Percentiles rank a stretch among this genome's conserved stretches.
phyloP scores from a whole-genome alignment of 1,140 invertebrate genomes.

The Apolygus lucorum region DNA sequence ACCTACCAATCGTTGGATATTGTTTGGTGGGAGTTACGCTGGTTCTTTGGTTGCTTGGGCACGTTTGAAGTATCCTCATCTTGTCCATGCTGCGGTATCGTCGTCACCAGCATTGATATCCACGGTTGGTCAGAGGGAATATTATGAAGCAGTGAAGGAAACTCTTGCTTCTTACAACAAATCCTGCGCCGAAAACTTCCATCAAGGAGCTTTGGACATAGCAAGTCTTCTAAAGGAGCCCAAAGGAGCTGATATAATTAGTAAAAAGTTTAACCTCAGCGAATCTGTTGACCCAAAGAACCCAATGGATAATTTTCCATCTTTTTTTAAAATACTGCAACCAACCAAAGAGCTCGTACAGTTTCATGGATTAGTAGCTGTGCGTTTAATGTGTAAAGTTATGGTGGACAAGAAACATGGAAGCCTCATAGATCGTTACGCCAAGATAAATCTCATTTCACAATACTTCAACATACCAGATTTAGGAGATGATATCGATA shows the following conservation, averaged over 20 bases:
- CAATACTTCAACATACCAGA: background rate
- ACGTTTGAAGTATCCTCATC: slow-evolving; percentile 62
- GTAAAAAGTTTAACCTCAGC: background rate
- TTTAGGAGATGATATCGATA: background rate
- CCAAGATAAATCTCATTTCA: background rate
- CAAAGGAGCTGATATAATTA: background rate
- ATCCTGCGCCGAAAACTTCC: background rate
- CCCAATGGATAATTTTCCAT: background rate
- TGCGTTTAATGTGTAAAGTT: background rate
- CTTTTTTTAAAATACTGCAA: background rate
- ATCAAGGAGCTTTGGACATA: background rate
- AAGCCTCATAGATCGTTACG: background rate
- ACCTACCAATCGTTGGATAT: slow-evolving; percentile 45
- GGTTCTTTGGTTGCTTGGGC: slow-evolving; percentile 70
- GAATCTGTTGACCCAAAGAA: background rate
- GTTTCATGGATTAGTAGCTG: no score
- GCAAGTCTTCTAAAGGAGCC: background rate
- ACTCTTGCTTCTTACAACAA: background rate
- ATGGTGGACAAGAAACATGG: background rate
- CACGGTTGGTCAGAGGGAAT: slow-evolving; percentile 55
- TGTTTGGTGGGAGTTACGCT: slow-evolving; percentile 71
- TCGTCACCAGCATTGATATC: slow-evolving; percentile 64
- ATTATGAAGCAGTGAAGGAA: background rate
- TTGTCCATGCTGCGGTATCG: slow-evolving; percentile 62
- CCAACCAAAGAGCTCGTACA: no score